Base-by-base conservation (phyloP, 2,888 invertebrate genomes). In the Athetis lepigone region DNA sequence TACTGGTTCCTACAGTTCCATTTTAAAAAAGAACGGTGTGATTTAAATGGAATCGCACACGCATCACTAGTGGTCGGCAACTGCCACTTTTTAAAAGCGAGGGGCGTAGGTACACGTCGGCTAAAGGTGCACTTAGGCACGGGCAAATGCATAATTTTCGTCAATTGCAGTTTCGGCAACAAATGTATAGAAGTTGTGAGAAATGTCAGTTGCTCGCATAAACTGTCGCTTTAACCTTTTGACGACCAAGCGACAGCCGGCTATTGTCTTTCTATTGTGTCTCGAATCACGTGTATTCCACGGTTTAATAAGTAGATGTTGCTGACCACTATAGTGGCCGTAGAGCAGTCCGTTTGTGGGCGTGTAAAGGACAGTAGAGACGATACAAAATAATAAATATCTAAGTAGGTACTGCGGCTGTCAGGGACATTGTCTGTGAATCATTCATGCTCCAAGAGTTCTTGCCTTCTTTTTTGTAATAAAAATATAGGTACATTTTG, bases 401-500 rank as follows among this genome's bases (percentile, higher is more conserved):
- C 39, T 36, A 36, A 75, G 46, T 37, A 47, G 37, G 37, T 29
- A 45, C 23, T 58, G 67, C 49, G 59, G 62, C 40, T 69, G 75
- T 65, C 63, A 63, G 37, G 23, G 23, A 60, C 61, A 61, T 43
- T 46, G 46, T 25, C 61, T 62, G 67, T 83, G 63, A 84, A 80
- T 84, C 82, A 80, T 86, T 85, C 73, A 82, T 77, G 77, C 74
- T 46, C 51, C 71, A 75, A 61, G 71, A 68, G 59, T 55, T 77
- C 56, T 52, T 36, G 55, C 51, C 52, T 46, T 52, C 62, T 52
- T 75, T 81, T 71, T 74, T 52, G 57, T 68, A 55, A 45, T 59
- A 51, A 62, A 68, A 70, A 71, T 70, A 68, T 55, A n/a, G n/a
- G n/a, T n/a, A 70, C 7, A 63, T 54, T 65, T 76, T 57, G 68